These are phyloP conservation scores for Coregonus suidteri DNA, from an alignment of 2,797 vertebrate species.

Conservation along the genomic window DNA sequence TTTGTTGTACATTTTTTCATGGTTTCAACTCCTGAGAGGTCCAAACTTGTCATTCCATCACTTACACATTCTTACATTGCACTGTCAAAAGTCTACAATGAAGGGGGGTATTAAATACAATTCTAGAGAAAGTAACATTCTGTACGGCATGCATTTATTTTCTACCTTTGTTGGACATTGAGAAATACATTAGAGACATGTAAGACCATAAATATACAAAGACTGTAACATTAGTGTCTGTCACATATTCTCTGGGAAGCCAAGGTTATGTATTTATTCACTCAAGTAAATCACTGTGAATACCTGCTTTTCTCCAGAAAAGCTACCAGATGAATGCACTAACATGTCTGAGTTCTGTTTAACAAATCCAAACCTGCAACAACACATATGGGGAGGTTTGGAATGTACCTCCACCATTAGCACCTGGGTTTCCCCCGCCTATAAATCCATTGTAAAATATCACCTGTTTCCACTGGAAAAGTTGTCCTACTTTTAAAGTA, in stretches of 20 bases:
- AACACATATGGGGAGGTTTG: slow-evolving; percentile 22
- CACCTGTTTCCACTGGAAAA: background rate
- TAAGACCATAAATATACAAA: slow-evolving; percentile 25
- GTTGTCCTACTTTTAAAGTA: slow-evolving; percentile 6
- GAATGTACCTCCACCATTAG: background rate
- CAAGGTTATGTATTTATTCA: slow-evolving; percentile 24
- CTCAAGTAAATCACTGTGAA: slow-evolving; percentile 43
- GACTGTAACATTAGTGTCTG: slow-evolving; percentile 26
- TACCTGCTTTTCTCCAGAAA: slow-evolving; percentile 14
- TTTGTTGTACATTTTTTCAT: background rate
- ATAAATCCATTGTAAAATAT: slow-evolving; percentile 24
- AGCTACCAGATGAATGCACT: background rate
- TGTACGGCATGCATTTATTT: slow-evolving; percentile 28
- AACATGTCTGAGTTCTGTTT: background rate
- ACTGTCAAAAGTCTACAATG: background rate
- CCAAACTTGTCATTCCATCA: background rate
- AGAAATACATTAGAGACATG: slow-evolving; percentile 2
- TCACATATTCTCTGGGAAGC: slow-evolving; percentile 16
- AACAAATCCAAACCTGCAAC: slow-evolving; percentile 9
- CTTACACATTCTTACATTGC: background rate
- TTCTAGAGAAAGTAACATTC: slow-evolving; percentile 1
- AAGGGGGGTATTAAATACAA: background rate
- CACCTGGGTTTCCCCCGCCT: background rate
- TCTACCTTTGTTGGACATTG: slow-evolving; percentile 3
- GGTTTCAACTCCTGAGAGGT: background rate